Evolutionary conservation across 1,140 invertebrate species (phyloP).

Genomic region (Zophobas morio): DNA sequence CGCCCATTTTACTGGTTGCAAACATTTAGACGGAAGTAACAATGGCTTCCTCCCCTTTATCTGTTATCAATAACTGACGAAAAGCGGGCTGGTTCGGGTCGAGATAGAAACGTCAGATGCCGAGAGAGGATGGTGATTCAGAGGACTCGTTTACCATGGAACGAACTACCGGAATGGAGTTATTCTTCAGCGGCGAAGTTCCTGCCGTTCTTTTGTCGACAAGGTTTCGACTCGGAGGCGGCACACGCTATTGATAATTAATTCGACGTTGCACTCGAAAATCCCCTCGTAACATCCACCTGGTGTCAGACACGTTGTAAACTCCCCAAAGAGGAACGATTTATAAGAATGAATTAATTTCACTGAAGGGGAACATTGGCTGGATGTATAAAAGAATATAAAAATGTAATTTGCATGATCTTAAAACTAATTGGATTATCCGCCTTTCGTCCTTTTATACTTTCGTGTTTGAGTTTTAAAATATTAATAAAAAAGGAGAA

Average conservation of each 20-base stretch:
- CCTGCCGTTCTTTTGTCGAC: slow-evolving; percentile 41
- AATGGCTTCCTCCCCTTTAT: slow-evolving; percentile 54
- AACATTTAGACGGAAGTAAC: slow-evolving; percentile 54
- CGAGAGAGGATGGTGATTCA: slow-evolving; percentile 39
- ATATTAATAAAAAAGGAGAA: slow-evolving; percentile 40
- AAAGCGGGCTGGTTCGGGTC: slow-evolving; percentile 46
- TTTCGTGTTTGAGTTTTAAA: slow-evolving; percentile 36
- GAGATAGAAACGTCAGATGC: slow-evolving; percentile 48
- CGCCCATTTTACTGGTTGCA: slow-evolving; percentile 52
- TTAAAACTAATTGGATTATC: slow-evolving; percentile 47
- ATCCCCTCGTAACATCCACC: not conserved
- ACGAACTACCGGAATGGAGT: slow-evolving; percentile 40
- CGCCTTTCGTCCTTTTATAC: slow-evolving; percentile 42
- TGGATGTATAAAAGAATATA: slow-evolving; percentile 44
- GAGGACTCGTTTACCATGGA: slow-evolving; percentile 40
- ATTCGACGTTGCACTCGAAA: not conserved
- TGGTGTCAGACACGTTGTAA: not conserved
- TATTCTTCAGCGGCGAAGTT: slow-evolving; percentile 40
- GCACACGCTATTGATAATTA: slow-evolving; percentile 2
- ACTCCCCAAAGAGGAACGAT: not conserved
- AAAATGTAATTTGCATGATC: slow-evolving; percentile 49
- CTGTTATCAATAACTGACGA: slow-evolving; percentile 54
- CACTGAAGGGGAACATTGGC: slow-evolving; percentile 11
- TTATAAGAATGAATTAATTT: slow-evolving; percentile 23
- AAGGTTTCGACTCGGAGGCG: not conserved